Conservation (phyloP, 1,140 invertebrate genomes). For the Drosophila kurseongensis region DNA sequence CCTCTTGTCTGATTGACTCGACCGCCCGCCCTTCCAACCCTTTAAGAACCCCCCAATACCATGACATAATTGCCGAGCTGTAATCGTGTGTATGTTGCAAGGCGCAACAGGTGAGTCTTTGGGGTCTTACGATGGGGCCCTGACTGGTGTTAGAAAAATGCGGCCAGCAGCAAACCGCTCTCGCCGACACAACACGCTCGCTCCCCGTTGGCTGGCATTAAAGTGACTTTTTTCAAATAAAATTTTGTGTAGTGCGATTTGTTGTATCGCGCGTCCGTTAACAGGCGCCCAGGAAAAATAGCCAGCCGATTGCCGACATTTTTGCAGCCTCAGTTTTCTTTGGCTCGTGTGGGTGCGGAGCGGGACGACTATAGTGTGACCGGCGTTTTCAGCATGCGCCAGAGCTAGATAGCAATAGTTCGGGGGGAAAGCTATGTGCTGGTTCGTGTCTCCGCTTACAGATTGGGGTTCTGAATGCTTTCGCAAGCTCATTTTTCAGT, state of each 20-base stretch:
- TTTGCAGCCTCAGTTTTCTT: constrained; percentile 21
- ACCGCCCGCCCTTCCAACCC: constrained; percentile 9
- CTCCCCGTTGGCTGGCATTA: constrained; percentile 35
- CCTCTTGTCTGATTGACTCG: constrained; percentile 52
- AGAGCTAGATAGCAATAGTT: constrained; percentile 8
- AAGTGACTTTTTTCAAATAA: constrained; percentile 41
- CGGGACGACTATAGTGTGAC: constrained; percentile 18
- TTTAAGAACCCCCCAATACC: neutral
- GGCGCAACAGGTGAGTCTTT: constrained; percentile 22
- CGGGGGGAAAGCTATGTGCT: neutral
- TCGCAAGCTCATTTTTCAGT: neutral
- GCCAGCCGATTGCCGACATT: constrained; percentile 33
- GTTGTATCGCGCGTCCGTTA: constrained; percentile 82
- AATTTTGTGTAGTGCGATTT: constrained; percentile 78
- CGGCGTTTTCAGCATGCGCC: neutral
- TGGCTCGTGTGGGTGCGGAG: constrained; percentile 16
- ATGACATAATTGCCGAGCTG: neutral
- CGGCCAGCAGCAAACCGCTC: constrained; percentile 52
- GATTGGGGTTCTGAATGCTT: neutral
- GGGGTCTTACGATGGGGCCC: constrained; percentile 2
- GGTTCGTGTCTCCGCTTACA: constrained; percentile 32
- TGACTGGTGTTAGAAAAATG: constrained; percentile 39
- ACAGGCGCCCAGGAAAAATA: constrained; percentile 57
- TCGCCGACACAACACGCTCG: neutral
- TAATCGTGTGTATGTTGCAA: neutral